These are phyloP conservation scores for Oncorhynchus mykiss DNA, from an alignment of 2,113 vertebrate genomes.

Conservation along the genomic window DNA sequence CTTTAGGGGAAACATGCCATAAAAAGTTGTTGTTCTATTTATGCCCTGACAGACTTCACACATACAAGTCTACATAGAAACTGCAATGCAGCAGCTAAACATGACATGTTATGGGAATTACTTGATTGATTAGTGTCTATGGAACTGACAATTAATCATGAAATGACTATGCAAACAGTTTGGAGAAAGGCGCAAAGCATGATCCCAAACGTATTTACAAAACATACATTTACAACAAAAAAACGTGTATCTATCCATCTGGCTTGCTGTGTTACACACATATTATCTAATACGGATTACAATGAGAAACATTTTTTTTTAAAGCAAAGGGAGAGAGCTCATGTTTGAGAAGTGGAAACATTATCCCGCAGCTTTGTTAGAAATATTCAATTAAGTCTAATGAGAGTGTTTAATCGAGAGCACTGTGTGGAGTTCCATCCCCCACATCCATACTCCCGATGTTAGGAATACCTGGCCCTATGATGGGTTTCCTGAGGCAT, in stretches of 20 bases:
- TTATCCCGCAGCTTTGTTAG: background rate
- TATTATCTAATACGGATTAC: background rate
- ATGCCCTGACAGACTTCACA: too few species aligned
- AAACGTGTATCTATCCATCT: background rate
- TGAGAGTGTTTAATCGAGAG: constrained; percentile 19
- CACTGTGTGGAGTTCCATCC: background rate
- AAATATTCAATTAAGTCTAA: constrained; percentile 35
- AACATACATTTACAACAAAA: background rate
- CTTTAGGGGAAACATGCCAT: background rate
- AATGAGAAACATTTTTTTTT: background rate
- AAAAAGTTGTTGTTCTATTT: background rate
- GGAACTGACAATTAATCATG: too few species aligned
- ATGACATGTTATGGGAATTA: background rate
- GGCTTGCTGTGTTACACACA: background rate
- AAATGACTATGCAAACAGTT: too few species aligned
- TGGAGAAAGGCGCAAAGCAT: background rate
- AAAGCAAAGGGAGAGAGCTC: background rate
- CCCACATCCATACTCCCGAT: background rate
- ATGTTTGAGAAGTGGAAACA: background rate
- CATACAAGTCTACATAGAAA: too few species aligned
- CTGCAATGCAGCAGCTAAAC: background rate
- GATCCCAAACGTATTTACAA: constrained; percentile 2
- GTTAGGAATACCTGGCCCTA: background rate
- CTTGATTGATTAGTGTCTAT: too few species aligned
- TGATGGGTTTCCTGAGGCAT: background rate